Base-by-base conservation (phyloP, 2,113 vertebrate genomes). In the Ammospiza caudacuta region DNA sequence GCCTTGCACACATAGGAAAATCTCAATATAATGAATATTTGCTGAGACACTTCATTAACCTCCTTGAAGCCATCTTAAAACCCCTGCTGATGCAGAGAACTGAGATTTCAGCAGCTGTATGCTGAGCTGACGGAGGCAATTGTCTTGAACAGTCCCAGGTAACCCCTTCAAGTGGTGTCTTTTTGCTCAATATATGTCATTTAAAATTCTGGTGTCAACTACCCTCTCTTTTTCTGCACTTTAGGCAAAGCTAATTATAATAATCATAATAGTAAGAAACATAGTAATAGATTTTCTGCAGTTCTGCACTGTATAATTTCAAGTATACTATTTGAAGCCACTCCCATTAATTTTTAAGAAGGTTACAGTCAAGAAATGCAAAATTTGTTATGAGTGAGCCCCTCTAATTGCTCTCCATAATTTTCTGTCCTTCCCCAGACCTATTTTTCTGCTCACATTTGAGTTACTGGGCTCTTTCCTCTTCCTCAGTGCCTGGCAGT, bases 401-500 rank as follows among this genome's bases (percentile, higher is more conserved):
- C 11, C 2, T 88, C 29, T 39, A 51, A 37, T 29, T 79, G 5
- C 23, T 86, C 8, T 66, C 23, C 6, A 21, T 24, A n/a, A 4
- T 33, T 15, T 10, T 12, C 7, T 55, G 7, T 39, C 5, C 25
- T 73, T 64, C 7, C 17, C 4, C 3, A 79, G 17, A 44, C 8
- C 5, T 46, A 11, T 6, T 67, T 72, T 64, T 47, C 33, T 35
- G 83, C 51, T 62, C 7, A 1, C 4, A 4, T 51, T 61, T 69
- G 12, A 20, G 8, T n/a, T 80, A 21, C 7, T 15, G 28, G 2
- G 6, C 2, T 31, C 13, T 52, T 46, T 23, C 12, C 11, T 43
- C 11, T 33, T n/a, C 12, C 13, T 47, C 28, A 2, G 1, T 19
- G 4, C 11, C 2, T 0, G 1, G 4, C 12, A 49, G 22, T 6